Percentiles rank a stretch among this genome's conserved stretches.
Evolutionary conservation across 1,140 invertebrate genomes (phyloP).

Genomic region (Drosophila bocqueti): DNA sequence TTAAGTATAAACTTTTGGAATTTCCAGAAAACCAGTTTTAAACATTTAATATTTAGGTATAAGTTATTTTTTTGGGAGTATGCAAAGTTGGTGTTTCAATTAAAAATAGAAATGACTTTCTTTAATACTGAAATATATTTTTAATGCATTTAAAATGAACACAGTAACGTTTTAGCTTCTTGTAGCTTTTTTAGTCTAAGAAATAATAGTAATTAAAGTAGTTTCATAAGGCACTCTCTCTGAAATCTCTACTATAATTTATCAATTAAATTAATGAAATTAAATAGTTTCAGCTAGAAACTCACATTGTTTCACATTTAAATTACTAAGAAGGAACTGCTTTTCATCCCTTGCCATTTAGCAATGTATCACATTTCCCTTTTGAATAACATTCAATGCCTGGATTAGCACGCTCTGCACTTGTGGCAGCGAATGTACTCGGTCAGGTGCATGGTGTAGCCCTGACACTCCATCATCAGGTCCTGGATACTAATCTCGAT

Average conservation of each 20-base stretch:
- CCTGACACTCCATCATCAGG: conserved; percentile 22
- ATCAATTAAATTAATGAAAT: too few relatives aligned
- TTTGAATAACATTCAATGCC: not conserved
- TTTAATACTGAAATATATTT: not conserved
- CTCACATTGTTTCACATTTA: not conserved
- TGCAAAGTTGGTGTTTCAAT: not conserved
- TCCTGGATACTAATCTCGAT: conserved; percentile 53
- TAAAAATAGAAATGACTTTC: not conserved
- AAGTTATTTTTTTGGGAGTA: too few relatives aligned
- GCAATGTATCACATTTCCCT: not conserved
- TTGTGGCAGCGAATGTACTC: conserved; percentile 50
- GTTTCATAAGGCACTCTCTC: not conserved
- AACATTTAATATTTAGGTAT: too few relatives aligned
- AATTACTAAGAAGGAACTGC: not conserved
- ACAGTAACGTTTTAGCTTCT: not conserved
- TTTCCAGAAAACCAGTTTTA: not conserved
- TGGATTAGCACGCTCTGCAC: not conserved
- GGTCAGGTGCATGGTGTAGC: conserved; percentile 37
- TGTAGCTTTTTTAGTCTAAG: not conserved
- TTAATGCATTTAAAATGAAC: not conserved
- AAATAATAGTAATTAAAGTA: not conserved
- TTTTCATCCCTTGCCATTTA: too few relatives aligned
- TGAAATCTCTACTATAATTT: too few relatives aligned
- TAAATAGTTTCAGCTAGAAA: not conserved
- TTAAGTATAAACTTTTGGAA: too few relatives aligned